Evolutionary conservation across 2,888 invertebrate species (phyloP), one percentile per base, ranked within the genome.

Genomic region (Eupithecia vulgata): DNA sequence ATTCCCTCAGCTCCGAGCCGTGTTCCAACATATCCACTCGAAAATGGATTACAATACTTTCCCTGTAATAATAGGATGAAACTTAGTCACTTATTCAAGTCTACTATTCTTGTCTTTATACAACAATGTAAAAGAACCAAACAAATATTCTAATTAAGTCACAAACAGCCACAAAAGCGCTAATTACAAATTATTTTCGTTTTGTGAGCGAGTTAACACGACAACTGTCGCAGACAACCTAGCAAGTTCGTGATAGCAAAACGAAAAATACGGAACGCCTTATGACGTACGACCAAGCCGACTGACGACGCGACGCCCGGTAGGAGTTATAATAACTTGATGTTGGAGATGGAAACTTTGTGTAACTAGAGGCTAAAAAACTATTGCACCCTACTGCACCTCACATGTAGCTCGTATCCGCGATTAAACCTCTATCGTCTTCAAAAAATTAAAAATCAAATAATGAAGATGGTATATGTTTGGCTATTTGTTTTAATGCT

Each of bases 321-420:
- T 85, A 84, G 73, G 72, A 86, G 81, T 86, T 88, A 10, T 83
- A 37, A 65, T 42, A 65, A 65, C 65, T 65, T 42, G 65, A 40
- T 13, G 35, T 12, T 64, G 15, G 4, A n/a, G n/a, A n/a, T n/a
- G n/a, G 52, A 13, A 12, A 57, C 13, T 25, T 25, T 12, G 0
- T 25, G 25, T 57, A 10, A 52, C 57, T 52, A 12, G 5, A 57
- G 12, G 0, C 52, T 0, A 12, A 52, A 52, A 25, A 52, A n/a
- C n/a, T 17, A 45, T 48, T 7, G 10, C 10, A 30, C n/a, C n/a
- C n/a, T n/a, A n/a, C n/a, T n/a, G 1, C 1, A 15, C 15, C 5
- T 6, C n/a, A 5, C 1, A 5, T n/a, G 48, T n/a, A 48, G 17
- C 17, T 5, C 4, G 17, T 17, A 45, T 17, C 45, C 1, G 17